Conservation (phyloP, 2,113 vertebrate species). For the Acrocephalus arundinaceus region DNA sequence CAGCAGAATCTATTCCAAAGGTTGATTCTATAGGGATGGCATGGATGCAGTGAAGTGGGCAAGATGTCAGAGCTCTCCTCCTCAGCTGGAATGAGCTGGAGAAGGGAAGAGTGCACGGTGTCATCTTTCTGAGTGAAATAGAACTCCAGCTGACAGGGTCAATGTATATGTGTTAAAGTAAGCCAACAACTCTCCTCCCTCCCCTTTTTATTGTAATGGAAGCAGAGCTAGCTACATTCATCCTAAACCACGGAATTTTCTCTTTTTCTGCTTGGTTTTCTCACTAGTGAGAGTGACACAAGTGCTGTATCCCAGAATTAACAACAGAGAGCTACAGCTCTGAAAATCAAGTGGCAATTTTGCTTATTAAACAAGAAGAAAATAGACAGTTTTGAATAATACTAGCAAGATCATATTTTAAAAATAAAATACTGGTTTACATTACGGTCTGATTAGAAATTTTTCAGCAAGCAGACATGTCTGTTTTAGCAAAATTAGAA, state of each 20-base stretch:
- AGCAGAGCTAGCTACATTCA: background rate
- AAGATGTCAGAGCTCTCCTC: background rate
- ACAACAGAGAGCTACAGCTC: background rate
- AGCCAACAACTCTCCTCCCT: background rate
- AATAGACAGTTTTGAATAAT: background rate
- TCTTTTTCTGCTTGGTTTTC: background rate
- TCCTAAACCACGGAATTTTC: background rate
- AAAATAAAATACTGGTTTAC: background rate
- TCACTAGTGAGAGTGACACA: background rate
- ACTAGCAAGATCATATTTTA: background rate
- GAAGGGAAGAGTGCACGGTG: background rate
- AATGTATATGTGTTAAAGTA: background rate
- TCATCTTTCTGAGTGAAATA: background rate
- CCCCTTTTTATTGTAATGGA: background rate
- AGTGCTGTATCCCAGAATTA: background rate
- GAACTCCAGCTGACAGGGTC: background rate
- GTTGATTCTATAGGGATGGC: rapidly evolving
- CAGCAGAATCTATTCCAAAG: background rate
- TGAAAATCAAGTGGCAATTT: background rate
- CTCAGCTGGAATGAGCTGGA: background rate
- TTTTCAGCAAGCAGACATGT: background rate
- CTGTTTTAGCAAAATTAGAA: background rate
- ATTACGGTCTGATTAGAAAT: background rate
- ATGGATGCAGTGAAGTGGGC: background rate
- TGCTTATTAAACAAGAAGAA: background rate